Base-by-base conservation (phyloP, 2,888 invertebrate species). In the Pyrochroa serraticornis region DNA sequence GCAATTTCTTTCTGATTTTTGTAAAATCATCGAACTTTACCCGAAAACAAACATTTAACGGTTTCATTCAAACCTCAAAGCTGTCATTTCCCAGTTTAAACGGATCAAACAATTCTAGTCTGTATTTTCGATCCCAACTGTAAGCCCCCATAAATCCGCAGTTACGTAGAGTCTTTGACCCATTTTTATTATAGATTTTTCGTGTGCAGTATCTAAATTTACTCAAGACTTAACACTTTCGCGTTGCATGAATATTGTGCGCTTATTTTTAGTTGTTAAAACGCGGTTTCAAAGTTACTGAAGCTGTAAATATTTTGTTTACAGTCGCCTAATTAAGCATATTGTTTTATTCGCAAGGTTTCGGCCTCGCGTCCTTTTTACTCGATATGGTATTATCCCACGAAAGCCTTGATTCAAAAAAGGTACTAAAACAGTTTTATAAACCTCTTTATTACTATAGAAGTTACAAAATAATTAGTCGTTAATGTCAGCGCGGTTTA, bases 391-490 rank as follows among this genome's bases (percentile, higher is more conserved):
- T 38, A 12, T 32, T 58, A 33, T 37, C 45, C 35, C 32, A 58
- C 45, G 35, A 32, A 36, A 45, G 43, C 58, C 58, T 58, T 58
- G 58, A 49, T 38, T 30, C 47, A 42, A 53, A 59, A 59, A 59
- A 55, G 59, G 59, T 49, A 55, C 30, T 33, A 37, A 22, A 41
- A 33, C 33, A 13, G 32, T 57, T 54, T 59, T 46, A 55, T 55
- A 59, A 59, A 55, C 38, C 46, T 50, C 54, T 59, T 59, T 59
- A 59, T 59, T 59, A 53, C 49, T 50, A 12, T 59, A 13, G 33
- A 54, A 54, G 54, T 59, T 59, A 59, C 59, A 59, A 59, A 59
- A 56, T 56, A 56, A 59, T 59, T 59, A 59, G 59, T 59, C 34
- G 39, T 38, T 43, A 47, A 52, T 32, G 34, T 58, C 22, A 52